Base-by-base conservation (phyloP, 1,140 invertebrate genomes). In the Cyphomyrmex costatus region DNA sequence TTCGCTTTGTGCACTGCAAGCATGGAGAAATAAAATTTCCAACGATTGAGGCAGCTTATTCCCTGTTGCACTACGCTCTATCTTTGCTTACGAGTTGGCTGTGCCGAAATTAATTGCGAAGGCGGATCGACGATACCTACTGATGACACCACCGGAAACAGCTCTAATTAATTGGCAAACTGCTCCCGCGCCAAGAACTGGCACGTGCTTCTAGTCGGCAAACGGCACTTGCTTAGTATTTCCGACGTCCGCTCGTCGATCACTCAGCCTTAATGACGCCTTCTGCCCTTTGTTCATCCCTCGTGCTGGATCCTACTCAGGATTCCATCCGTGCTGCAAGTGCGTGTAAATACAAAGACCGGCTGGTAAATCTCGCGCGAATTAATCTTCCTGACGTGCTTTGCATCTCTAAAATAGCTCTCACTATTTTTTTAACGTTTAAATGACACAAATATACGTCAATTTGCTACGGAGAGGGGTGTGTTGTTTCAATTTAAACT, bases 181-280 rank as follows among this genome's bases (percentile, higher is more conserved):
- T 80, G 63, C 77, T 80, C 63, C 46, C 30, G 30, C 77, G 77
- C 63, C 63, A 80, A 80, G 79, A 73, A 60, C 79, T 83, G 68
- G 79, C 66, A 83, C 79, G 79, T 83, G 79, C 79, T 73, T 74
- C 68, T 56, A 83, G 79, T 73, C 79, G 68, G 68, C 68, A 83
- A 83, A 83, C 79, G 79, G 79, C 68, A 83, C 79, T 83, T 83
- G 79, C 79, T 83, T 83, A 83, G 79, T 83, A 83, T 83, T 83
- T 83, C 79, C 68, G 79, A 83, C 79, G 53, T 36, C 27, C 61
- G 74, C 70, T 78, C 82, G 74, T 85, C 73, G 82, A 85, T 85
- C 74, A 85, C 82, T 76, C 82, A 85, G 71, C 46, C 73, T 63
- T 85, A 85, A 85, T 85, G 82, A 85, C 82, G 82, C 71, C 61